Evolutionary conservation across 2,113 vertebrate genomes (phyloP).

Genomic region (Ameiurus melas): DNA sequence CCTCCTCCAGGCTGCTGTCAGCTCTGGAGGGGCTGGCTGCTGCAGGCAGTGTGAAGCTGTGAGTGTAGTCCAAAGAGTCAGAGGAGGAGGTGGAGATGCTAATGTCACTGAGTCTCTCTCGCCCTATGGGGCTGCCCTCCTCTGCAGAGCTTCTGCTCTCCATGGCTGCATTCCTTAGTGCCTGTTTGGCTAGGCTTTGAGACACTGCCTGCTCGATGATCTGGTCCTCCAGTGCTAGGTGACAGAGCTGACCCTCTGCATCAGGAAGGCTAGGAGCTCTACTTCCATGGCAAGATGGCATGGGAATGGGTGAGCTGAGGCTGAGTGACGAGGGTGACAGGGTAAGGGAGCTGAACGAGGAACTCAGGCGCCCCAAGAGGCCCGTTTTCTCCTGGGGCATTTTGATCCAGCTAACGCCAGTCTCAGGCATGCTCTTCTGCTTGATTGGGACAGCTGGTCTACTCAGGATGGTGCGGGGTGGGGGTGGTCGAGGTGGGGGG

Average conservation of each 20-base stretch:
- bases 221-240: constrained; percentile 63
- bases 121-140: constrained; percentile 58
- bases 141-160: constrained; percentile 11
- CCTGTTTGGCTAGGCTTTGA: constrained; percentile 63
- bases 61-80: constrained; percentile 84
- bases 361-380: constrained; percentile 63
- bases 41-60: constrained; percentile 78
- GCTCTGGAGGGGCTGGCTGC: constrained; percentile 56
- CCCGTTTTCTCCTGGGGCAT: constrained; percentile 63
- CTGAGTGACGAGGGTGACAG: constrained; percentile 60
- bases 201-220: constrained; percentile 63
- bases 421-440: constrained; percentile 81
- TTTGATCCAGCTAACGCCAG: constrained; percentile 68
- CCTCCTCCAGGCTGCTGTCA: constrained; percentile 82
- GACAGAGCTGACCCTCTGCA: constrained; percentile 68
- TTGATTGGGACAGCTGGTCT: constrained; percentile 52
- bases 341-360: constrained; percentile 56
- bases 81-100: constrained; percentile 95
- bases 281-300: constrained; percentile 76
- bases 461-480: constrained; percentile 39
- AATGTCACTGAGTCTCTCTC: constrained; percentile 90
- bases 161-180: constrained; percentile 40
- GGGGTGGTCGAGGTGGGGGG: constrained; percentile 64
- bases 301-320: constrained; percentile 70
- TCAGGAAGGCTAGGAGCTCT: constrained; percentile 71